Percentiles rank a stretch among this genome's conserved stretches.
phyloP scores from a whole-genome alignment of 2,113 vertebrate genomes.

The Rattus norvegicus region GRCr8 NC_086036.1:65851501-65852000 shows the following conservation, averaged over 20 bases:
- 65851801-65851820: neutral
- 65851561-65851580: neutral
- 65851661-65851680: neutral
- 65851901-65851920: neutral
- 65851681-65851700: neutral
- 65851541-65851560: neutral
- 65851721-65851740: accelerated
- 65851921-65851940: neutral
- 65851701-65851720: neutral
- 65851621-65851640: neutral
- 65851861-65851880: neutral
- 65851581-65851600: neutral
- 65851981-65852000: neutral
- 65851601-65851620: neutral
- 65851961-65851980: neutral
- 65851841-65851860: neutral
- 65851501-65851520: no score
- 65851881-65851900: neutral
- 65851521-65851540: neutral
- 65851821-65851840: neutral
- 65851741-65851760: neutral
- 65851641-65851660: neutral
- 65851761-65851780: neutral
- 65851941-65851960: neutral
- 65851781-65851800: neutral